phyloP scores from a whole-genome alignment of 2,888 invertebrate genomes.

The Xanthorhoe designata region DNA sequence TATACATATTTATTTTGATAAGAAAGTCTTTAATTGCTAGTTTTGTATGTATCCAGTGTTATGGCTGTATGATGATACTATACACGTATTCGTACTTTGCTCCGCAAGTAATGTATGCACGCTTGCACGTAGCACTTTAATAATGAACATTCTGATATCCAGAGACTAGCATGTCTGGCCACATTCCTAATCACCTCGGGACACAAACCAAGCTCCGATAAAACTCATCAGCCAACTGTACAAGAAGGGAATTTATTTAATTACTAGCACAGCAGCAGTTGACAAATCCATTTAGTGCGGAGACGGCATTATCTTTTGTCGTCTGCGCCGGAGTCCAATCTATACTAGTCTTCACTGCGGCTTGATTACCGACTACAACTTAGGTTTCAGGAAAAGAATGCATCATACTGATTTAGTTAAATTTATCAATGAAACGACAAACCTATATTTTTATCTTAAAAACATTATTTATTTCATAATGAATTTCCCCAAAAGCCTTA shows the following conservation, averaged over 20 bases:
- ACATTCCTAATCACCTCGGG: constrained; percentile 35
- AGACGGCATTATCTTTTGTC: constrained; percentile 77
- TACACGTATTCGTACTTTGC: background rate
- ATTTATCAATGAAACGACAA: background rate
- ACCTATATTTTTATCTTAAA: too few species aligned
- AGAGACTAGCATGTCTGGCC: constrained; percentile 30
- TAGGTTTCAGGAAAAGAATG: background rate
- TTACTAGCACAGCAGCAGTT: constrained; percentile 76
- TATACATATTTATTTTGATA: background rate
- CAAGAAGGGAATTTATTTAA: constrained; percentile 77
- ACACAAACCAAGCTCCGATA: constrained; percentile 44
- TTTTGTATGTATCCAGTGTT: background rate
- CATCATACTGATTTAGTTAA: background rate
- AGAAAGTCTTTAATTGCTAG: constrained; percentile 59
- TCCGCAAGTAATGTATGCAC: constrained; percentile 10
- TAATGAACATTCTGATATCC: constrained; percentile 32
- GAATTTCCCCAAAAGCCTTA: background rate
- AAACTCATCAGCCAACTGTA: constrained; percentile 57
- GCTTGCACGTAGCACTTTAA: constrained; percentile 16
- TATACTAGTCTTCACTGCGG: constrained; percentile 71
- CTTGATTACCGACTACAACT: constrained; percentile 66
- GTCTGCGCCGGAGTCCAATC: constrained; percentile 80
- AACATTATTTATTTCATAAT: background rate
- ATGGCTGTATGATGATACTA: background rate
- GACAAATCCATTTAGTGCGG: constrained; percentile 80